A percentile compares a stretch with the other conserved stretches of the same genome.
Evolutionary conservation across 1,140 invertebrate species (phyloP).

Genomic region (Mya arenaria): DNA sequence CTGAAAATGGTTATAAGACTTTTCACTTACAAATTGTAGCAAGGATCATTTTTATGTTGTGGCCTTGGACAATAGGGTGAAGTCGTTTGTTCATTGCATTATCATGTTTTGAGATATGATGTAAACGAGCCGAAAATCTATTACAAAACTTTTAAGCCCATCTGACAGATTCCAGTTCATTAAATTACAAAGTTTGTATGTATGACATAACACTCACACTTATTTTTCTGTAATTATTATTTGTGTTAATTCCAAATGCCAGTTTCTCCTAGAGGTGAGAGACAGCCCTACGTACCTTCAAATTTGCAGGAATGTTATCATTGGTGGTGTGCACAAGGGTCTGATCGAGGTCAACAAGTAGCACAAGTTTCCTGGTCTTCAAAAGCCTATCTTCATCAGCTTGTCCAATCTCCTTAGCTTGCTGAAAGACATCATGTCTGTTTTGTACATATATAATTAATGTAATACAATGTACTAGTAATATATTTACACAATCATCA

Average conservation of each 20-base stretch:
- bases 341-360: slow-evolving; percentile 99
- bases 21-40: not conserved
- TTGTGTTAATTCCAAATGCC: no score
- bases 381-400: slow-evolving; percentile 94
- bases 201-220: no score
- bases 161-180: not conserved
- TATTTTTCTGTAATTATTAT: no score
- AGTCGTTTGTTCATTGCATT: not conserved
- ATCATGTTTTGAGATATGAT: not conserved
- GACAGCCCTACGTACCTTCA: slow-evolving; percentile 86
- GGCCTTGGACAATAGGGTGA: not conserved
- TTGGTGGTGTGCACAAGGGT: slow-evolving; percentile 99
- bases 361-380: slow-evolving; percentile 92
- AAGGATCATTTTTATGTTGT: not conserved
- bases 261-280: not conserved
- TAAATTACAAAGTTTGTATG: not conserved
- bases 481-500: not conserved
- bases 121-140: not conserved
- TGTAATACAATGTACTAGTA: not conserved
- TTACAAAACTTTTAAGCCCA: not conserved
- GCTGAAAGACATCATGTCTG: slow-evolving; percentile 79
- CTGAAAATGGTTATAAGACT: slow-evolving; percentile 81
- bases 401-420: slow-evolving; percentile 94
- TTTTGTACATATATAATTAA: not conserved
- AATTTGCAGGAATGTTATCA: slow-evolving; percentile 93